Percentiles rank a stretch among this genome's conserved stretches.
Evolutionary conservation across 2,797 vertebrate species (phyloP).

Genomic region (Rhynchonycteris naso): DNA sequence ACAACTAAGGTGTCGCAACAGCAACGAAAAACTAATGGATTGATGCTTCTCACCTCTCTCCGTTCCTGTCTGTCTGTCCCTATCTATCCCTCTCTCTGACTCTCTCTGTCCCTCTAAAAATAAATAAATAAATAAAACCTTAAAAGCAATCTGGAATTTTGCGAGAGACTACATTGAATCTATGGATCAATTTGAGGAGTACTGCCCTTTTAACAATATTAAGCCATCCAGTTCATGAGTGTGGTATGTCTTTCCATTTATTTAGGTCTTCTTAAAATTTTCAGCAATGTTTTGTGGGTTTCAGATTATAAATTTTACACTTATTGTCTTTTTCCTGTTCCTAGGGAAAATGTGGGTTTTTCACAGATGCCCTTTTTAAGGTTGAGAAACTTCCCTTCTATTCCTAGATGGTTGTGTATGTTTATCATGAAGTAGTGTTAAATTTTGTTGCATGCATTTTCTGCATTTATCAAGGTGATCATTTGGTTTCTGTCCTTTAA

Average conservation of each 20-base stretch:
- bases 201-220: neutral
- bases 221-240: neutral
- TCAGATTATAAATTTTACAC: neutral
- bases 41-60: no score
- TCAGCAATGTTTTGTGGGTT: neutral
- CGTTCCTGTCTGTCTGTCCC: no score
- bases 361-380: neutral
- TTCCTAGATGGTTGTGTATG: neutral
- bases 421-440: neutral
- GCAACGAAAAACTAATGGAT: no score
- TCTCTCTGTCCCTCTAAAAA: no score
- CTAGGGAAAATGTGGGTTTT: neutral
- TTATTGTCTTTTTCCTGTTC: neutral
- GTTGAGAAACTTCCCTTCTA: neutral
- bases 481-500: neutral
- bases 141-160: neutral
- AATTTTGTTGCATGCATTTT: constrained; percentile 1
- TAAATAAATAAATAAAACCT: no score
- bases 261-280: neutral
- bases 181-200: neutral
- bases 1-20: no score
- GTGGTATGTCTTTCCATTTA: neutral
- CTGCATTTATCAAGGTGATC: neutral
- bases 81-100: no score
- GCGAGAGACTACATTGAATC: neutral